A percentile compares a stretch with the other conserved stretches of the same genome.
These are phyloP conservation scores for Crambe crambe DNA, from an alignment of 37 sponge, comb jelly and placozoan species.

Conservation along the genomic window DNA sequence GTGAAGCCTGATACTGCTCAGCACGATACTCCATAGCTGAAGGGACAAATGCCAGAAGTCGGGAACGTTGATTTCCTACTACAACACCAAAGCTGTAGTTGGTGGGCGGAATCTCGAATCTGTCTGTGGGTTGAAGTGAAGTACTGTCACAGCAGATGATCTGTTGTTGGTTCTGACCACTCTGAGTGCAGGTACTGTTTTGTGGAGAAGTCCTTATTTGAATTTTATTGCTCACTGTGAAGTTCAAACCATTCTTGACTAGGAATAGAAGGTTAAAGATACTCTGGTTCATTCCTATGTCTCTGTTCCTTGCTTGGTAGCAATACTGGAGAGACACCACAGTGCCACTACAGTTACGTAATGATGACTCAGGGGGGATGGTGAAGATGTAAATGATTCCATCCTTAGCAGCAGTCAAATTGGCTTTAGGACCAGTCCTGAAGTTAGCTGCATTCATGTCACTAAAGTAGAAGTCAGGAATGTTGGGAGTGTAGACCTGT, in stretches of 20 bases:
- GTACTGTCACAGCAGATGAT: background rate
- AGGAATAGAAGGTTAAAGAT: background rate
- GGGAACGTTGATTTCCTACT: background rate
- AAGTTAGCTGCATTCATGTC: background rate
- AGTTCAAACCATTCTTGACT: background rate
- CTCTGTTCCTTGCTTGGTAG: background rate
- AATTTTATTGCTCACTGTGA: background rate
- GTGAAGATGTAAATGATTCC: background rate
- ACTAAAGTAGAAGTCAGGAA: background rate
- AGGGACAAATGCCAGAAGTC: background rate
- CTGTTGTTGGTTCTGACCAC: background rate
- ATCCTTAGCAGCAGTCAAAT: background rate
- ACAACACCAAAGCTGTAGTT: constrained; percentile 2
- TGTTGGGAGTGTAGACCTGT: background rate
- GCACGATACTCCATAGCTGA: background rate
- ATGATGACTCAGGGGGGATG: background rate
- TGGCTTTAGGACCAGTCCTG: background rate
- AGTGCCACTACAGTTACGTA: background rate
- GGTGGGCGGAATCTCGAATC: background rate
- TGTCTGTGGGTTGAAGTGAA: background rate
- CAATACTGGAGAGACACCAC: background rate
- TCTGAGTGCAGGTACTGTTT: background rate
- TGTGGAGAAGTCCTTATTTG: background rate
- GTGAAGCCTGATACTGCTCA: background rate
- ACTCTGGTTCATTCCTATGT: background rate